These are phyloP conservation scores for Hydrozoanthus tunicans DNA, from an alignment of 64 coral and sea anemone genomes.

Conservation along the genomic window DNA sequence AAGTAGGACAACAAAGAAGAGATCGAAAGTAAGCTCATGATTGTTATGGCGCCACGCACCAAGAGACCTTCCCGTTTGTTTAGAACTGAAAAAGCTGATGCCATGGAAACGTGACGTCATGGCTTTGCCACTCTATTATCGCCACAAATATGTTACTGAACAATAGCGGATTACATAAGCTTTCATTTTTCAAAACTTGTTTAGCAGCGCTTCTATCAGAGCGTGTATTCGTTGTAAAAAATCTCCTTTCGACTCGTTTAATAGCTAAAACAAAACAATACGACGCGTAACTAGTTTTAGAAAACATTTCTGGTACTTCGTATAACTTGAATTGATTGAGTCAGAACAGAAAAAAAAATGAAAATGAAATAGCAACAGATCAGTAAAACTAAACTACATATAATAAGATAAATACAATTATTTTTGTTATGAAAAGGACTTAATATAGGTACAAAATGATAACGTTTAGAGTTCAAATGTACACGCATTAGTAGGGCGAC, in stretches of 20 bases:
- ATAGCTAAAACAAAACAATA: not conserved
- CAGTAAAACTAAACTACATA: no score
- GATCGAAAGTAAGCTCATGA: not conserved
- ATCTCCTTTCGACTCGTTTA: no score
- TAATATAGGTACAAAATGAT: not conserved
- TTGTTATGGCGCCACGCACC: not conserved
- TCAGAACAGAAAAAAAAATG: not conserved
- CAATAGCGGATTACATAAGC: not conserved
- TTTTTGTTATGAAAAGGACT: not conserved
- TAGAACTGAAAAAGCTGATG: not conserved
- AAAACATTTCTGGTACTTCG: not conserved
- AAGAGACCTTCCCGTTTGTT: not conserved
- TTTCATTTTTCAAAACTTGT: not conserved
- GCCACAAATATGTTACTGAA: not conserved
- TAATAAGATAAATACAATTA: not conserved
- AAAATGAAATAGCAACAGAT: not conserved
- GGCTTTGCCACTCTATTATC: not conserved
- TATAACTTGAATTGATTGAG: not conserved
- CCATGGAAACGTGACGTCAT: not conserved
- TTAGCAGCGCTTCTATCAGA: not conserved
- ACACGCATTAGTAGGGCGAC: not conserved
- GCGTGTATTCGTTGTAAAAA: not conserved
- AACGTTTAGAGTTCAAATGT: conserved; percentile 34
- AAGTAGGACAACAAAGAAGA: not conserved
- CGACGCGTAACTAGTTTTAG: not conserved